Evolutionary conservation across 2,888 invertebrate species (phyloP).

Genomic region (Pyrrhia umbra): DNA sequence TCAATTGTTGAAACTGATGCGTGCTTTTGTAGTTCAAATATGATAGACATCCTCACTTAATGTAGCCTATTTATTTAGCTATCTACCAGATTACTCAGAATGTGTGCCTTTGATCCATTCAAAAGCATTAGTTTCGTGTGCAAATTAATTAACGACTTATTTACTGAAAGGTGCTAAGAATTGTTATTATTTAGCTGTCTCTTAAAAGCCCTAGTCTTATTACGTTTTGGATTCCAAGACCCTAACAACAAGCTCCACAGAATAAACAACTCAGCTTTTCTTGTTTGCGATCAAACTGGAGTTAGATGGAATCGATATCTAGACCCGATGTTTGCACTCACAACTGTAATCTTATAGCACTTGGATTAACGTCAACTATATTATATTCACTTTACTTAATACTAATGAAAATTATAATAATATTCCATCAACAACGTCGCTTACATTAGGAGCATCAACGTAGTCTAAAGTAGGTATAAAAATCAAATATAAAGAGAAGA

Average conservation of each 20-base stretch:
- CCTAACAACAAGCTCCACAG: slow-evolving; percentile 1
- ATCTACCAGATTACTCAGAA: background rate
- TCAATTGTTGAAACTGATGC: too few species aligned
- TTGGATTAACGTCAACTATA: slow-evolving; percentile 18
- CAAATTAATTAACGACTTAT: background rate
- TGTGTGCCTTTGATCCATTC: background rate
- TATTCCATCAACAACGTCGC: background rate
- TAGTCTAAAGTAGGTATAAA: background rate
- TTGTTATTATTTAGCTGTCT: slow-evolving; percentile 2
- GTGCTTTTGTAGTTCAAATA: background rate
- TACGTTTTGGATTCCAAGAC: slow-evolving; percentile 1
- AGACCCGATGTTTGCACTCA: slow-evolving; percentile 11
- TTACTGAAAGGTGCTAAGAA: background rate
- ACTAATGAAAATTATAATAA: background rate
- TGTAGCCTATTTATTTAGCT: background rate
- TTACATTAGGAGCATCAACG: background rate
- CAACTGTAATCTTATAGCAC: slow-evolving; percentile 30
- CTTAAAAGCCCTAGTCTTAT: slow-evolving; percentile 12
- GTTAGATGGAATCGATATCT: slow-evolving; percentile 38
- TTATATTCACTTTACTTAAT: slow-evolving; percentile 7
- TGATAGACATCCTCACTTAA: background rate
- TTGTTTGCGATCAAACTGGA: slow-evolving; percentile 26
- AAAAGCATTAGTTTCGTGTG: slow-evolving; percentile 12
- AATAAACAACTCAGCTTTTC: slow-evolving; percentile 30
- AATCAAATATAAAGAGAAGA: background rate